These are phyloP conservation scores for Anomalospiza imberbis DNA, from an alignment of 2,797 vertebrate genomes.

Conservation along the genomic window DNA sequence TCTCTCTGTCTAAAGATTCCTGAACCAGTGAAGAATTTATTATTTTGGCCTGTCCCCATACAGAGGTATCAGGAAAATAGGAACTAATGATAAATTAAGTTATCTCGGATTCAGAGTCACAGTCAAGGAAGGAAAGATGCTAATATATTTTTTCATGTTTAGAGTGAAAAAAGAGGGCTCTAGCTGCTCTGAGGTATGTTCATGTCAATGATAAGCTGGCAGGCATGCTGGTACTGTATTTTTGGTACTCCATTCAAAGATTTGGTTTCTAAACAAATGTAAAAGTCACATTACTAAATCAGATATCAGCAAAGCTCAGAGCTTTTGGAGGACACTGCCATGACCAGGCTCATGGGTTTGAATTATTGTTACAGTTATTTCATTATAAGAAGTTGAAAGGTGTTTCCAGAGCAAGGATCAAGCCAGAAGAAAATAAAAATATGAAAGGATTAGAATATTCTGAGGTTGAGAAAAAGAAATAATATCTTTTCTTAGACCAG, in stretches of 20 bases:
- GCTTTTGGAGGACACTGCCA: not conserved
- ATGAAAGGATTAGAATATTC: not conserved
- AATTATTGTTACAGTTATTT: not conserved
- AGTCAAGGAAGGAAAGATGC: not conserved
- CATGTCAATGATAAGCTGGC: not conserved
- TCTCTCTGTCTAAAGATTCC: not conserved
- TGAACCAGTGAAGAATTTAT: constrained; percentile 1
- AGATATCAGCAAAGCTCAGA: not conserved
- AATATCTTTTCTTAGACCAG: not conserved
- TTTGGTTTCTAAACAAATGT: not conserved
- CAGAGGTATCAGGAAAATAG: not conserved
- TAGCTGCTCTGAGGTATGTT: not conserved
- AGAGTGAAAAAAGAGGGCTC: not conserved
- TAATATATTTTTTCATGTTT: not conserved
- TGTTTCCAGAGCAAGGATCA: not conserved
- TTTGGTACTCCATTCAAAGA: not conserved
- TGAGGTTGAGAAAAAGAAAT: not conserved
- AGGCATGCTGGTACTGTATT: not conserved
- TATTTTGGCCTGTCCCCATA: not conserved
- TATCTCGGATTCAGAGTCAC: not conserved
- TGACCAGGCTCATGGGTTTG: not conserved
- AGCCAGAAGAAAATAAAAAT: not conserved
- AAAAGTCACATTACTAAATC: not conserved
- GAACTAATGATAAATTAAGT: not conserved
- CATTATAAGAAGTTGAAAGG: not conserved